phyloP scores from a whole-genome alignment of 2,113 vertebrate species.

The Pelusios castaneus region DNA sequence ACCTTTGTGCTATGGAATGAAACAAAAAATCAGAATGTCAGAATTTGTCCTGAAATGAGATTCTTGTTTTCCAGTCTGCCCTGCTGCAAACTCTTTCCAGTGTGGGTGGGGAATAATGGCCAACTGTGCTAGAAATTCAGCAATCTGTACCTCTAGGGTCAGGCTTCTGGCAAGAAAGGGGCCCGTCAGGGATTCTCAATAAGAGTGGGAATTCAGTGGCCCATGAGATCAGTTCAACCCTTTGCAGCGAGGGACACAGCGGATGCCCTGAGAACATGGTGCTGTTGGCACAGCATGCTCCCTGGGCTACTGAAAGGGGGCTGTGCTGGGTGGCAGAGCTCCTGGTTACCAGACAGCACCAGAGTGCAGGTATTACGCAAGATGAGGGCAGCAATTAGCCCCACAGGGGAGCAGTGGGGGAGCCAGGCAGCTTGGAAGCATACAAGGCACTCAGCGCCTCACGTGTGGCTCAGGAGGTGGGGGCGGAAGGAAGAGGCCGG shows the following conservation, averaged over 20 bases:
- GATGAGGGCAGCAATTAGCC: background rate
- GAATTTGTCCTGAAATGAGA: background rate
- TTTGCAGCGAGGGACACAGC: background rate
- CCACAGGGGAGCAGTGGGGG: background rate
- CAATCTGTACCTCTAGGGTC: background rate
- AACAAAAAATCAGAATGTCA: background rate
- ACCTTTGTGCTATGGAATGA: background rate
- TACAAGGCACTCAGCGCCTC: background rate
- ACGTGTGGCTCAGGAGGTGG: background rate
- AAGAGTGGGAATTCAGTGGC: background rate
- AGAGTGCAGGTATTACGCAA: background rate
- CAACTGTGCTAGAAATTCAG: background rate
- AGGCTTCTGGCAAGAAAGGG: background rate
- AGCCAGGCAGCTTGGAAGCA: background rate
- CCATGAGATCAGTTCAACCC: background rate
- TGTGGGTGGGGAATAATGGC: background rate
- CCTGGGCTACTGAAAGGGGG: too few species aligned
- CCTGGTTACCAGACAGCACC: background rate
- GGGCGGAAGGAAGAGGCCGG: background rate
- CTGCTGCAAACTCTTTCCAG: background rate
- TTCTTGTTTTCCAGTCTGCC: background rate
- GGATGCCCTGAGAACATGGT: background rate
- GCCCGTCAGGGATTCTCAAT: background rate
- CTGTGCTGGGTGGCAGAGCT: background rate
- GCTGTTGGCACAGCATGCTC: background rate